Evolutionary conservation across 2,797 vertebrate species (phyloP).

Genomic region (Masticophis lateralis): DNA sequence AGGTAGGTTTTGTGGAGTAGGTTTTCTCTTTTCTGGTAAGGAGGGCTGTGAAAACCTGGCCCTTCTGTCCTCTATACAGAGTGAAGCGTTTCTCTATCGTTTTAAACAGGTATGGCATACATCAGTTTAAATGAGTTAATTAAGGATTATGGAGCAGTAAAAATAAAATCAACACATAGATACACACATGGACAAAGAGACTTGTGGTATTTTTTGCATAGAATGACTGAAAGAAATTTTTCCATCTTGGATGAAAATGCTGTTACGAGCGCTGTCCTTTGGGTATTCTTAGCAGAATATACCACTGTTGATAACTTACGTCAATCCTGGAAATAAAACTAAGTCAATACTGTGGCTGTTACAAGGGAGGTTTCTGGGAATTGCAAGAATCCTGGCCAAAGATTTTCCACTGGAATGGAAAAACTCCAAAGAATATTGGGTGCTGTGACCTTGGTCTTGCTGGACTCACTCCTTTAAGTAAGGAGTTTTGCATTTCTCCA

Average conservation of each 20-base stretch:
- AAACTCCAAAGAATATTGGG: background rate
- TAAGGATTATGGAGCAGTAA: background rate
- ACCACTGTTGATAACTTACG: background rate
- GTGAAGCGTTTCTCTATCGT: background rate
- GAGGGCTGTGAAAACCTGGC: background rate
- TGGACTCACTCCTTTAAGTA: background rate
- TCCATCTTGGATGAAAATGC: background rate
- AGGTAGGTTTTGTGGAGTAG: slow-evolving; percentile 37
- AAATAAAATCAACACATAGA: background rate
- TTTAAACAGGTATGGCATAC: background rate
- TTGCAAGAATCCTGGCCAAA: background rate
- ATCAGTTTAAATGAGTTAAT: background rate
- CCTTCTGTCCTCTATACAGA: background rate
- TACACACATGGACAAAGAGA: background rate
- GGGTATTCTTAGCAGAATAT: background rate
- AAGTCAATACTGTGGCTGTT: background rate
- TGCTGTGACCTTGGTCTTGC: background rate
- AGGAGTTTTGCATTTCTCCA: background rate
- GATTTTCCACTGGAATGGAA: background rate
- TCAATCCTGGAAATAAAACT: background rate
- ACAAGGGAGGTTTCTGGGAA: background rate
- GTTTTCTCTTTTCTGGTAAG: background rate
- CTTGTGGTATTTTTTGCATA: background rate
- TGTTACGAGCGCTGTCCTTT: background rate
- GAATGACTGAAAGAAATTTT: background rate